Conservation (phyloP, 1,140 invertebrate genomes). For the Sminthurides bifidus region DNA sequence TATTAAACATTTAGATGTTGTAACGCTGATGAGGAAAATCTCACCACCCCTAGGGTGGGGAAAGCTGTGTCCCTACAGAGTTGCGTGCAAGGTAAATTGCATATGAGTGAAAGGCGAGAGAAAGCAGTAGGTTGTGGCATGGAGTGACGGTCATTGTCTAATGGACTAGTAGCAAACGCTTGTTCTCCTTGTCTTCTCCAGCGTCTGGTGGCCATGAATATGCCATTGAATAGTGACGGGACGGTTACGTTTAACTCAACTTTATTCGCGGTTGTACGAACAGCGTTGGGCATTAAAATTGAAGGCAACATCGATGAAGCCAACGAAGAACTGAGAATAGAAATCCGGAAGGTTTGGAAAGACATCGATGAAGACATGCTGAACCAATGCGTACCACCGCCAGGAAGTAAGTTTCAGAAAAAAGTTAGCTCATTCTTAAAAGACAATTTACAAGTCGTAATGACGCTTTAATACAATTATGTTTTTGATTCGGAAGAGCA, state of each 20-base stretch:
- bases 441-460: not conserved
- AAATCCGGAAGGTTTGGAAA: constrained; percentile 99
- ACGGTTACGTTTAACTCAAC: constrained; percentile 99
- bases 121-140: not conserved
- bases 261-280: constrained; percentile 93
- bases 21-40: constrained; percentile 92
- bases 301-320: constrained; percentile 95
- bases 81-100: constrained; percentile 80
- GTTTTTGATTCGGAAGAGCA: no score
- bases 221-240: constrained; percentile 98
- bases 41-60: constrained; percentile 97
- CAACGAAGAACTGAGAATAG: constrained; percentile 83
- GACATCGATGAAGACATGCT: constrained; percentile 78
- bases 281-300: constrained; percentile 93
- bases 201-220: constrained; percentile 98
- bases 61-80: constrained; percentile 94
- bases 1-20: constrained; percentile 98
- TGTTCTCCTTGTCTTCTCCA: constrained; percentile 37
- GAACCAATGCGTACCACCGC: constrained; percentile 96
- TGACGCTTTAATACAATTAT: not conserved
- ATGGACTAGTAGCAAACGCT: no score
- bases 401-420: constrained; percentile 51
- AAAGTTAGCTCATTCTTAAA: not conserved
- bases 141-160: no score
- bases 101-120: not conserved